Evolutionary conservation across 2,113 vertebrate genomes (phyloP).

Genomic region (Pycnonotus jocosus): DNA sequence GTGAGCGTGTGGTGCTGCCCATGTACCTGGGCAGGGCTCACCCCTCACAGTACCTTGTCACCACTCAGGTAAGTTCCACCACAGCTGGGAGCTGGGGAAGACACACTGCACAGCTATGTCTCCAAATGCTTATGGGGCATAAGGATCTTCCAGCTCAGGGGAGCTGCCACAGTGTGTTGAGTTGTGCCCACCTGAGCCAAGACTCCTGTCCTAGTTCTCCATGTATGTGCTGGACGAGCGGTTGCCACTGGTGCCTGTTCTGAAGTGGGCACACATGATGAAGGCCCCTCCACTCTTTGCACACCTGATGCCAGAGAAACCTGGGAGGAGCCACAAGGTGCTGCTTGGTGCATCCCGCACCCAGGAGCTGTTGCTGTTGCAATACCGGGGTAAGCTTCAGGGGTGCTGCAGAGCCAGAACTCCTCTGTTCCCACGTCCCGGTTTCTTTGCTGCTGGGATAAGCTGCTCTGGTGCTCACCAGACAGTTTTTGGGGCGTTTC

Average conservation of each 20-base stretch:
- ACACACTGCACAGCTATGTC: constrained; percentile 25
- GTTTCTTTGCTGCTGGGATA: neutral
- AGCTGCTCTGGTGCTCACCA: neutral
- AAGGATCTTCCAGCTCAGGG: neutral
- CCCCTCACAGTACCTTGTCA: constrained; percentile 32
- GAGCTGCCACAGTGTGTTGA: accelerated
- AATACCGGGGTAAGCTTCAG: neutral
- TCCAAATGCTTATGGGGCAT: accelerated
- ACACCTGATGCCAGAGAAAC: neutral
- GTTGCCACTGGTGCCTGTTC: neutral
- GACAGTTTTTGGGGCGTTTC: neutral
- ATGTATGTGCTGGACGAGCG: constrained; percentile 18
- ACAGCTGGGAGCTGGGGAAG: neutral
- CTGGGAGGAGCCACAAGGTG: neutral
- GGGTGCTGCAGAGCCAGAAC: neutral
- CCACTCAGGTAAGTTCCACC: constrained; percentile 26
- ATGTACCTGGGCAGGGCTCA: constrained; percentile 46
- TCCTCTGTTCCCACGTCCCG: accelerated
- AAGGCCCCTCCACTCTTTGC: constrained; percentile 23
- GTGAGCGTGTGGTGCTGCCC: constrained; percentile 22
- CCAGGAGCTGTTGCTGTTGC: constrained; percentile 43
- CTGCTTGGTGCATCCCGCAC: neutral
- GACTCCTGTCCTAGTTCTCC: neutral
- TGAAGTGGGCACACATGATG: constrained; percentile 57
- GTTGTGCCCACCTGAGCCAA: accelerated